Evolutionary conservation across 2,797 vertebrate genomes (phyloP).

Genomic region (Yasuhikotakia modesta): DNA sequence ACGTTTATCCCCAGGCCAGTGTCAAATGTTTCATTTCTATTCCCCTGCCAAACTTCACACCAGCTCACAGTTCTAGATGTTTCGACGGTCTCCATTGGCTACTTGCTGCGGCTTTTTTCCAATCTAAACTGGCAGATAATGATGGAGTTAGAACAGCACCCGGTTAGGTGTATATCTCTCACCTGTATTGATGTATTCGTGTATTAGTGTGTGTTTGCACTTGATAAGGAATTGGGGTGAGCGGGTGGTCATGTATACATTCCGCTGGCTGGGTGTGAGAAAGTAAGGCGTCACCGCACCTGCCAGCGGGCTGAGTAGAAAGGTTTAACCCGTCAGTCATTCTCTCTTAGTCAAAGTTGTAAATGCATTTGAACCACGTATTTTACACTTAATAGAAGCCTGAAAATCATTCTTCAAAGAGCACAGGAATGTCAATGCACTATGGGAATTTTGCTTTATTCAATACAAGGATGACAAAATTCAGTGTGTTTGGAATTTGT

Average conservation of each 20-base stretch:
- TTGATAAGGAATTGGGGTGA: conserved; percentile 44
- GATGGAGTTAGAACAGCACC: conserved; percentile 57
- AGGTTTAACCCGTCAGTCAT: conserved; percentile 49
- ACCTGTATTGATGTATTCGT: conserved; percentile 40
- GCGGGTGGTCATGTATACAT: conserved; percentile 24
- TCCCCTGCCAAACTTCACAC: conserved; percentile 65
- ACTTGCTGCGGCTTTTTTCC: conserved; percentile 53
- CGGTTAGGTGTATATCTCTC: conserved; percentile 54
- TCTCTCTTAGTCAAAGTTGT: conserved; percentile 43
- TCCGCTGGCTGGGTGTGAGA: conserved; percentile 47
- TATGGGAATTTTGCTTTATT: not conserved
- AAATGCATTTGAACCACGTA: conserved; percentile 1
- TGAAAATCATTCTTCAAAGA: too few species aligned
- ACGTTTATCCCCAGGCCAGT: conserved; percentile 52
- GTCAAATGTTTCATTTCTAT: conserved; percentile 59
- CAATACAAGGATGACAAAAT: too few species aligned
- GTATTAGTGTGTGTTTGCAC: conserved; percentile 30
- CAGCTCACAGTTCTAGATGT: conserved; percentile 64
- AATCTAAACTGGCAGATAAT: conserved; percentile 65
- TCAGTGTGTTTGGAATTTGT: not conserved
- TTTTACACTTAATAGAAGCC: too few species aligned
- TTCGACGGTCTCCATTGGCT: conserved; percentile 55
- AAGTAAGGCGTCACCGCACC: conserved; percentile 39
- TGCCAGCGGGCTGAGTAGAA: conserved; percentile 36
- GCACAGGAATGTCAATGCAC: too few species aligned